phyloP scores from a whole-genome alignment of 1,140 invertebrate genomes.

The Ylistrum balloti region DNA sequence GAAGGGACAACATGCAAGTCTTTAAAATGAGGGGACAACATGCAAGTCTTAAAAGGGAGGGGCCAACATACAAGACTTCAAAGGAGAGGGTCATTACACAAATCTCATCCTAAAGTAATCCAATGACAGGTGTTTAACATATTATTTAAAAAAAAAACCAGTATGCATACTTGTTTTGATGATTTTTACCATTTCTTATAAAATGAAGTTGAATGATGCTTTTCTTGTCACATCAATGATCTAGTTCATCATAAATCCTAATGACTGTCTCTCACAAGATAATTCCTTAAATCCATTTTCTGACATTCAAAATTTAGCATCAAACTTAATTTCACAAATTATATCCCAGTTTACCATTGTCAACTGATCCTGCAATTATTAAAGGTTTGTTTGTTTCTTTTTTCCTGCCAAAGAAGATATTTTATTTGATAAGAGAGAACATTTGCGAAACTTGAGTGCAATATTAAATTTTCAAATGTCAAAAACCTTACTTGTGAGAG shows the following conservation, averaged over 20 bases:
- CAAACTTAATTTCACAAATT: not conserved
- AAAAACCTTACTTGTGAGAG: not conserved
- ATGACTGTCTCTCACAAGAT: not conserved
- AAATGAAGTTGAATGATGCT: too few species aligned
- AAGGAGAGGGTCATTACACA: too few species aligned
- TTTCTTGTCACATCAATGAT: not conserved
- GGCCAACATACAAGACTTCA: too few species aligned
- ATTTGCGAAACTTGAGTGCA: not conserved
- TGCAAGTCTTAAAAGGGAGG: too few species aligned
- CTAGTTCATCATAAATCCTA: not conserved
- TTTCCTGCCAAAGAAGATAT: not conserved
- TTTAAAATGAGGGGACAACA: too few species aligned
- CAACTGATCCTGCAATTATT: not conserved
- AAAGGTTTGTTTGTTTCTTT: not conserved
- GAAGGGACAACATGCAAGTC: too few species aligned
- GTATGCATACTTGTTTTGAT: too few species aligned
- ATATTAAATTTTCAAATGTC: not conserved
- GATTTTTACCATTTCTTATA: too few species aligned
- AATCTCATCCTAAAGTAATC: too few species aligned
- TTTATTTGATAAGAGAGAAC: not conserved
- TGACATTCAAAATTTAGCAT: not conserved
- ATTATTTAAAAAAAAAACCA: too few species aligned
- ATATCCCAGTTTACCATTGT: not conserved
- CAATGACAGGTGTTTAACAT: too few species aligned
- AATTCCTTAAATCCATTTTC: not conserved